phyloP scores from a whole-genome alignment of 1,140 invertebrate genomes.

The Eufriesea mexicana region DNA sequence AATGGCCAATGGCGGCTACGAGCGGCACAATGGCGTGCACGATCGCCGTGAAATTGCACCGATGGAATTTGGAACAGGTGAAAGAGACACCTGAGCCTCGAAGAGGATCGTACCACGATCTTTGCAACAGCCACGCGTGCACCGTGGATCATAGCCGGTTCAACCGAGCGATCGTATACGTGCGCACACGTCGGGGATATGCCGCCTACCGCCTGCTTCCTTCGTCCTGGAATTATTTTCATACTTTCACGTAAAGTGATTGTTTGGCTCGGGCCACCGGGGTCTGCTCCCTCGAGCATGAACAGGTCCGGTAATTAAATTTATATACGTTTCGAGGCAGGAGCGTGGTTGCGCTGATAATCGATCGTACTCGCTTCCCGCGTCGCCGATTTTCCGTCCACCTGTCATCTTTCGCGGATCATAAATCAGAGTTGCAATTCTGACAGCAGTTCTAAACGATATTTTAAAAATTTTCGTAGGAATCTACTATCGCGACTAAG shows the following conservation, averaged over 20 bases:
- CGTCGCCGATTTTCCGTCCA: background rate
- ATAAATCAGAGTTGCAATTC: too few relatives aligned
- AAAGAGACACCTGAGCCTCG: slow-evolving; percentile 53
- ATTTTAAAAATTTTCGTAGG: too few relatives aligned
- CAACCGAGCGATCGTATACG: slow-evolving; percentile 26
- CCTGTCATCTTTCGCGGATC: background rate
- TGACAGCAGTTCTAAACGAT: too few relatives aligned
- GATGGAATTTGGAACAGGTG: slow-evolving; percentile 64
- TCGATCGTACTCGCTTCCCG: background rate
- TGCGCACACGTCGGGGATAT: slow-evolving; percentile 35
- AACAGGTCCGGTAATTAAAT: slow-evolving; percentile 80
- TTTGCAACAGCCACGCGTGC: background rate
- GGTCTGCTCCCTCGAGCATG: slow-evolving; percentile 78
- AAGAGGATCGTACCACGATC: slow-evolving; percentile 50
- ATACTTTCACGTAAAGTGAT: slow-evolving; percentile 82
- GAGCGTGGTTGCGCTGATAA: slow-evolving; percentile 62
- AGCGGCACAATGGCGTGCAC: slow-evolving; percentile 18
- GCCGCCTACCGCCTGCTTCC: slow-evolving; percentile 61
- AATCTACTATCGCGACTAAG: too few relatives aligned
- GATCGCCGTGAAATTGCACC: slow-evolving; percentile 45
- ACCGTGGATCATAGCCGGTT: slow-evolving; percentile 19
- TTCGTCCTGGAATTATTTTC: slow-evolving; percentile 77
- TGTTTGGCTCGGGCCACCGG: slow-evolving; percentile 76
- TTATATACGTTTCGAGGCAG: slow-evolving; percentile 77
- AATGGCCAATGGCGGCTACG: slow-evolving; percentile 56